Base-by-base conservation (phyloP, 2,113 vertebrate species). In the Aspidoscelis tigris region DNA sequence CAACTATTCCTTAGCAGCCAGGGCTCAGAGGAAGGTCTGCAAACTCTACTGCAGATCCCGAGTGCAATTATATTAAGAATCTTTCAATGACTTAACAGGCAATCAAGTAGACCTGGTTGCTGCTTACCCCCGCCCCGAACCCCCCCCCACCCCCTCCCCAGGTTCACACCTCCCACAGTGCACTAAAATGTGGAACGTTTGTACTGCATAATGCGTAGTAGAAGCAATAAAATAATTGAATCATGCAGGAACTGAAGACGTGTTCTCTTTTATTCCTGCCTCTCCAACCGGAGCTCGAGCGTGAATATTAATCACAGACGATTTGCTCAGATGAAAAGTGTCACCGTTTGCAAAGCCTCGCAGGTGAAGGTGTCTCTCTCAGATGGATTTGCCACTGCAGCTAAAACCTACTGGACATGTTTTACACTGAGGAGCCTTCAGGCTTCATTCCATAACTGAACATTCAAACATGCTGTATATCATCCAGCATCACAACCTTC, bases 161-260 rank as follows among this genome's bases (percentile, higher is more conserved):
- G 33, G 33, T 2, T 21, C 82, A 75, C 65, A 4, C 12, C 2
- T 53, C 26, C 2, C 43, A 53, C 73, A 24, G 7, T 79, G 76
- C 75, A 80, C 2, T 16, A 74, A 24, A 47, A 82, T 18, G 2
- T 22, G 5, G 39, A 84, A 39, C 6, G 0, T 18, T 39, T 89
- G 82, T 74, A 16, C 78, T 71, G 68, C 33, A 72, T 78, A 11
- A 0, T 71, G 41, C 3, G 0, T 0, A 22, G 24, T 55, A 71
- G 76, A 74, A 73, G 53, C 44, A 72, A 71, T 10, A 78, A 73
- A 50, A 0, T 75, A 72, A 82, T 68, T 22, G 5, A 86, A 88
- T 24, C 26, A 82, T 24, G 7, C 50, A 43, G 21, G 9, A 1
- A 21, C 16, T 20, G 41, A 47, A 65, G 72, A 11, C n/a, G 50